These are phyloP conservation scores for Spodoptera frugiperda DNA, from an alignment of 1,140 invertebrate species.

Conservation along the genomic window DNA sequence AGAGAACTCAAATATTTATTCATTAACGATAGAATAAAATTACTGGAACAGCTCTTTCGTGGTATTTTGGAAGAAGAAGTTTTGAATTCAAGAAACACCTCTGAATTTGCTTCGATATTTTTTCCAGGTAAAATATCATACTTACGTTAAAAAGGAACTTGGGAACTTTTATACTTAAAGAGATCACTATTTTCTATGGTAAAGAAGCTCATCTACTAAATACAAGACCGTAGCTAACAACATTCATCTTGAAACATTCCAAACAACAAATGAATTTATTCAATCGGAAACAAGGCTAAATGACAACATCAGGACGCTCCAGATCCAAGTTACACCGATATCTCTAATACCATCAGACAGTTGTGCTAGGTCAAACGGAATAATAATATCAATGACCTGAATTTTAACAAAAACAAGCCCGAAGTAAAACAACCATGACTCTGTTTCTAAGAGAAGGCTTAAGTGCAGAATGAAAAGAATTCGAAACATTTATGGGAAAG, in stretches of 20 bases:
- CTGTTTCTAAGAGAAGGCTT: slow-evolving; percentile 54
- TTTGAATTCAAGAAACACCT: too few relatives aligned
- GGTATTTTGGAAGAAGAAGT: too few relatives aligned
- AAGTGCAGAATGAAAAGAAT: slow-evolving; percentile 61
- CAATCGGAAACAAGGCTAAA: slow-evolving; percentile 15
- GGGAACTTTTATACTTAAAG: too few relatives aligned
- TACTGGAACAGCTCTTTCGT: too few relatives aligned
- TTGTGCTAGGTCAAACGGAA: slow-evolving; percentile 6
- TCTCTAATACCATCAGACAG: slow-evolving; percentile 11
- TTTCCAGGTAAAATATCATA: too few relatives aligned
- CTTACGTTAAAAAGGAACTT: too few relatives aligned
- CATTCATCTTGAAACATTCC: not conserved
- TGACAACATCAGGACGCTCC: slow-evolving; percentile 4
- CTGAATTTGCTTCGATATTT: too few relatives aligned
- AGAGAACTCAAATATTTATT: too few relatives aligned
- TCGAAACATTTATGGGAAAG: slow-evolving; percentile 38
- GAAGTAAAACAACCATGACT: slow-evolving; percentile 54
- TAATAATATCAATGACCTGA: slow-evolving; percentile 28
- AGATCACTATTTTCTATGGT: too few relatives aligned
- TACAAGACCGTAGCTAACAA: not conserved
- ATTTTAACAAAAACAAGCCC: slow-evolving; percentile 37
- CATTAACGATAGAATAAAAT: too few relatives aligned
- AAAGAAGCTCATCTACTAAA: not conserved
- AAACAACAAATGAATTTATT: not conserved
- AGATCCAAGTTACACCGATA: not conserved